A percentile compares a stretch with the other conserved stretches of the same genome.
These are phyloP conservation scores for Pandemis corylana DNA, from an alignment of 2,888 invertebrate genomes.

Conservation along the genomic window DNA sequence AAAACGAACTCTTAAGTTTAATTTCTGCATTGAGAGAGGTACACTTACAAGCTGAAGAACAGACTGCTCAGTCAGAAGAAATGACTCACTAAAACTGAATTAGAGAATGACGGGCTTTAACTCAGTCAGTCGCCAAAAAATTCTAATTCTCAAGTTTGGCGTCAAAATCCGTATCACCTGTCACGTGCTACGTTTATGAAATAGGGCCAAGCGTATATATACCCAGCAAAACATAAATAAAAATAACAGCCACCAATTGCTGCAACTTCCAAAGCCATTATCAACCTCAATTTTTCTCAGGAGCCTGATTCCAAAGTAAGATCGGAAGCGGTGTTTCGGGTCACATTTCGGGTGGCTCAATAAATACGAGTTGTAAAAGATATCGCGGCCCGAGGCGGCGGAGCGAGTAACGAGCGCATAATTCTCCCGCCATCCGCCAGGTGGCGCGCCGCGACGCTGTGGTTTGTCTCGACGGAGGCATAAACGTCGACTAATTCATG, in stretches of 20 bases:
- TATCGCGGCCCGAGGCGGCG: constrained; percentile 60
- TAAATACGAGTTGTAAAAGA: constrained; percentile 45
- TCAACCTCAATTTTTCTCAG: constrained; percentile 28
- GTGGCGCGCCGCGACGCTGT: constrained; percentile 68
- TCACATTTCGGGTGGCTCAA: constrained; percentile 41
- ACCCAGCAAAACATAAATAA: constrained; percentile 10
- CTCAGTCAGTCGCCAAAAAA: too few relatives aligned
- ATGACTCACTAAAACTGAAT: too few relatives aligned
- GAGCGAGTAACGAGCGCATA: constrained; percentile 81
- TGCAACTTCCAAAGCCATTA: constrained; percentile 33
- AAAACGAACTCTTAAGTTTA: too few relatives aligned
- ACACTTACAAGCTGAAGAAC: too few relatives aligned
- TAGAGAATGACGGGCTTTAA: too few relatives aligned
- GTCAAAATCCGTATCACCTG: too few relatives aligned
- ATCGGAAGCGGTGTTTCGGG: constrained; percentile 42
- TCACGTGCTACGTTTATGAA: too few relatives aligned
- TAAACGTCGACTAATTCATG: constrained; percentile 83
- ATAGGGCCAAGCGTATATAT: too few relatives aligned
- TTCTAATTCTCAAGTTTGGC: too few relatives aligned
- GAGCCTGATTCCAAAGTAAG: constrained; percentile 28
- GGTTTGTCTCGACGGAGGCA: constrained; percentile 78
- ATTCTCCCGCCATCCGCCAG: constrained; percentile 69
- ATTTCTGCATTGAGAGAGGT: too few relatives aligned
- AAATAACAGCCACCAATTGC: constrained; percentile 12
- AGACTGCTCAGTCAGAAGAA: too few relatives aligned